phyloP scores from a whole-genome alignment of 2,888 invertebrate species.

The Scaptomyza tumidula region DNA sequence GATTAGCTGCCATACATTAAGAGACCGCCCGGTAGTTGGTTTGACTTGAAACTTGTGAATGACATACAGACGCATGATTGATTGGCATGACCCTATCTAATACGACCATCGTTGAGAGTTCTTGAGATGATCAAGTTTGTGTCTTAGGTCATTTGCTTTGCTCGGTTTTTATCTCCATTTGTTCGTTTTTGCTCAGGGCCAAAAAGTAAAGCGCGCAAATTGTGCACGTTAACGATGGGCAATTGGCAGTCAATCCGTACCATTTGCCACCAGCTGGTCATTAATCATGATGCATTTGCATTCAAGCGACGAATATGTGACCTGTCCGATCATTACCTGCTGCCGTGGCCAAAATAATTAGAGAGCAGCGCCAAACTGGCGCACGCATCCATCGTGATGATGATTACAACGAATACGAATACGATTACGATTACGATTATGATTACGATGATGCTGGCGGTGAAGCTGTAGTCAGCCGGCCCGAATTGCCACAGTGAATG shows the following conservation, averaged over 20 bases:
- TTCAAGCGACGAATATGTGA: constrained; percentile 31
- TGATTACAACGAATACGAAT: constrained; percentile 14
- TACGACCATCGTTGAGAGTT: constrained; percentile 9
- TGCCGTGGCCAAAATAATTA: constrained; percentile 60
- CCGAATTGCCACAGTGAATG: constrained; percentile 34
- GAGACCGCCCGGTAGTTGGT: constrained; percentile 35
- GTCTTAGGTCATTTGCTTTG: constrained; percentile 61
- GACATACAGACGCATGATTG: constrained; percentile 42
- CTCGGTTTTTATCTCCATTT: not conserved
- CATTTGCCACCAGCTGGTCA: constrained; percentile 34
- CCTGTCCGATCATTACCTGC: constrained; percentile 61
- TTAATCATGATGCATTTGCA: constrained; percentile 76
- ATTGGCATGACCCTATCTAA: constrained; percentile 39
- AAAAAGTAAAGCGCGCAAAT: constrained; percentile 45
- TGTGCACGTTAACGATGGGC: constrained; percentile 58
- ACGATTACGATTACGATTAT: not conserved
- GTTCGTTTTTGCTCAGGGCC: constrained; percentile 8
- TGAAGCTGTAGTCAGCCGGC: constrained; percentile 9
- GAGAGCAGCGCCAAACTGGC: constrained; percentile 54
- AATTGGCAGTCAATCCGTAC: constrained; percentile 46
- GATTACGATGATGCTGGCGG: constrained; percentile 6
- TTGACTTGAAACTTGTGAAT: constrained; percentile 23
- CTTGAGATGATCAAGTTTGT: constrained; percentile 48
- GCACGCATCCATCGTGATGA: constrained; percentile 57
- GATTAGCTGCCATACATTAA: constrained; percentile 2